Evolutionary conservation across 2,797 vertebrate genomes (phyloP).

Genomic region (Hemibagrus guttatus): DNA sequence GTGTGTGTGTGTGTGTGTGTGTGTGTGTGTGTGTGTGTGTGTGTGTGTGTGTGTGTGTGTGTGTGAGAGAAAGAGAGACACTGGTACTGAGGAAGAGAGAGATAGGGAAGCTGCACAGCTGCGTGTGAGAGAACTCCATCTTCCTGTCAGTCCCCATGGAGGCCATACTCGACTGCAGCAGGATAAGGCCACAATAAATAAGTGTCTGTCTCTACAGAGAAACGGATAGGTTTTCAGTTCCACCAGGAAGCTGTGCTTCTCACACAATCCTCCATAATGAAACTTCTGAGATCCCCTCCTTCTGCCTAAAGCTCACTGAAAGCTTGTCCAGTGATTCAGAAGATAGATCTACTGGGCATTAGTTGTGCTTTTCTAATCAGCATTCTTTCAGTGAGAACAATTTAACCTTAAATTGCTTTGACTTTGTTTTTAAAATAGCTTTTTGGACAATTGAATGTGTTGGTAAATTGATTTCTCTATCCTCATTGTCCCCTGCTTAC

Average conservation of each 20-base stretch:
- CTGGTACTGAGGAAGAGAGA: background rate
- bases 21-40: background rate
- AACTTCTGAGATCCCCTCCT: constrained; percentile 28
- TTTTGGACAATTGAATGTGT: constrained; percentile 66
- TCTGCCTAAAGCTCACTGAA: constrained; percentile 55
- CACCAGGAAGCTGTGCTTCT: constrained; percentile 35
- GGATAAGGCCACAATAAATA: constrained; percentile 56
- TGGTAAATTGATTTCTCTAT: constrained; percentile 66
- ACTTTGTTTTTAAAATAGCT: constrained; percentile 61
- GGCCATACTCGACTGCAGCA: constrained; percentile 44
- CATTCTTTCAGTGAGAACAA: constrained; percentile 50
- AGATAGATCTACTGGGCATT: constrained; percentile 63
- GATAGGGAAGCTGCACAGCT: constrained; percentile 22
- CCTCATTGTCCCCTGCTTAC: constrained; percentile 62
- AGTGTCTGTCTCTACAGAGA: constrained; percentile 54
- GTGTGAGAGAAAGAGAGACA: too few species aligned
- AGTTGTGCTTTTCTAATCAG: constrained; percentile 55
- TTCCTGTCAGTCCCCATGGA: constrained; percentile 48
- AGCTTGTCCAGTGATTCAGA: constrained; percentile 63
- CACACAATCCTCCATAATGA: constrained; percentile 43
- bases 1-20: background rate
- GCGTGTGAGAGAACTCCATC: constrained; percentile 45
- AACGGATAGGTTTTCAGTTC: constrained; percentile 37
- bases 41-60: background rate
- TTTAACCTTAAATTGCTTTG: constrained; percentile 65